Conservation (phyloP, 2,797 vertebrate species). For the Leptodactylus fallax region DNA sequence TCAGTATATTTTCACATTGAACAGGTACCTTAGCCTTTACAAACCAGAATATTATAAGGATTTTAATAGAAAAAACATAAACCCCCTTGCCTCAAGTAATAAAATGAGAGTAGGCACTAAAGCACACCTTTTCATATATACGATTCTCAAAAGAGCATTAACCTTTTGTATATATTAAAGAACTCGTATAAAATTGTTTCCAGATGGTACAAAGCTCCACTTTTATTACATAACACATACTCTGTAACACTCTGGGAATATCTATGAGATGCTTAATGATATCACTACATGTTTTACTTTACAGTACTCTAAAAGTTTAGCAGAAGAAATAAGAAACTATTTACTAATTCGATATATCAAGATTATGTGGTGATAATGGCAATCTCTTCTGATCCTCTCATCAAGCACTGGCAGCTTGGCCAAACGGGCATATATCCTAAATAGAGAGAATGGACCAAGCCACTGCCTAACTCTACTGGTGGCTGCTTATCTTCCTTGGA, state of each 20-base stretch:
- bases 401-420: too few species aligned
- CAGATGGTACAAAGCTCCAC: not conserved
- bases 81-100: not conserved
- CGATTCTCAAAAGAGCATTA: slow-evolving; percentile 10
- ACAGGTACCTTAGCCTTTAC: not conserved
- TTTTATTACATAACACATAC: not conserved
- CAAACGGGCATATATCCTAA: too few species aligned
- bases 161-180: slow-evolving; percentile 16
- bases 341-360: not conserved
- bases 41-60: not conserved
- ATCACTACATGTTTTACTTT: slow-evolving; percentile 1
- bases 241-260: not conserved
- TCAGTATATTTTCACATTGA: not conserved
- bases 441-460: too few species aligned
- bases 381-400: too few species aligned
- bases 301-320: not conserved
- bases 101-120: not conserved
- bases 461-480: too few species aligned
- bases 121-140: slow-evolving; percentile 2
- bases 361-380: not conserved
- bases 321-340: not conserved
- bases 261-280: not conserved
- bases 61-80: not conserved
- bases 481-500: too few species aligned
- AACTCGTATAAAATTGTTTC: slow-evolving; percentile 7